Evolutionary conservation across 2,113 vertebrate genomes (phyloP).

Genomic region (Carassius carassius): DNA sequence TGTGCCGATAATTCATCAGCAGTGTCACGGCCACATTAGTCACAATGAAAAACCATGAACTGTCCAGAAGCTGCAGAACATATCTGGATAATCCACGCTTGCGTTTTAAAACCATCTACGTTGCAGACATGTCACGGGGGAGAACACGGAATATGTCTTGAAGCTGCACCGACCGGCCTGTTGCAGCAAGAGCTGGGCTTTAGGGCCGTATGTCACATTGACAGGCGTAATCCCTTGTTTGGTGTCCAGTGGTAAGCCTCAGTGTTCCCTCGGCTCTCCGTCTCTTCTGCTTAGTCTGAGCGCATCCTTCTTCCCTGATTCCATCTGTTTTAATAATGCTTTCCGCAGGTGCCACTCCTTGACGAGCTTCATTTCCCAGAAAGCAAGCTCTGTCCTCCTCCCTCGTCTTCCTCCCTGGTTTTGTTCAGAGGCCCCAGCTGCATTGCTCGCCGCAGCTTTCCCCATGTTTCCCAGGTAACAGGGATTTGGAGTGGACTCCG

Average conservation of each 20-base stretch:
- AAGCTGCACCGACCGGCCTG: background rate
- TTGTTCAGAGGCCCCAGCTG: slow-evolving; percentile 32
- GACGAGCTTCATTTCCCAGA: slow-evolving; percentile 41
- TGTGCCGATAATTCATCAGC: slow-evolving; percentile 22
- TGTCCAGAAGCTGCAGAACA: slow-evolving; percentile 49
- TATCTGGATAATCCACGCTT: slow-evolving; percentile 39
- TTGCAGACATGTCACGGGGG: slow-evolving; percentile 42
- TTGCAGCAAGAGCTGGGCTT: slow-evolving; percentile 36
- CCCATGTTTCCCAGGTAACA: slow-evolving; percentile 44
- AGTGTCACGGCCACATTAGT: slow-evolving; percentile 43
- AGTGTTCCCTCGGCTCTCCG: slow-evolving; percentile 29
- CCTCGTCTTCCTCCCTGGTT: slow-evolving; percentile 29
- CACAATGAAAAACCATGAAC: slow-evolving; percentile 39
- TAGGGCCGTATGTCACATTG: slow-evolving; percentile 50
- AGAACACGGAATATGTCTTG: slow-evolving; percentile 4
- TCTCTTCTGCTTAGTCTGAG: background rate
- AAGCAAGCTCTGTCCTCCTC: slow-evolving; percentile 30
- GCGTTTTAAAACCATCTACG: slow-evolving; percentile 25
- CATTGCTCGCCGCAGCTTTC: slow-evolving; percentile 35
- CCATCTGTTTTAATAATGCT: slow-evolving; percentile 51
- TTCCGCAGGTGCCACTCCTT: slow-evolving; percentile 50
- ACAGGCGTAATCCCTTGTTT: slow-evolving; percentile 50
- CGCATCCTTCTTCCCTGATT: slow-evolving; percentile 35
- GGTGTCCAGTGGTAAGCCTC: slow-evolving; percentile 47
- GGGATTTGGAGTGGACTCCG: slow-evolving; percentile 14